Conservation (phyloP, 2,113 vertebrate genomes). For the Rhegmatorhina hoffmannsi region DNA sequence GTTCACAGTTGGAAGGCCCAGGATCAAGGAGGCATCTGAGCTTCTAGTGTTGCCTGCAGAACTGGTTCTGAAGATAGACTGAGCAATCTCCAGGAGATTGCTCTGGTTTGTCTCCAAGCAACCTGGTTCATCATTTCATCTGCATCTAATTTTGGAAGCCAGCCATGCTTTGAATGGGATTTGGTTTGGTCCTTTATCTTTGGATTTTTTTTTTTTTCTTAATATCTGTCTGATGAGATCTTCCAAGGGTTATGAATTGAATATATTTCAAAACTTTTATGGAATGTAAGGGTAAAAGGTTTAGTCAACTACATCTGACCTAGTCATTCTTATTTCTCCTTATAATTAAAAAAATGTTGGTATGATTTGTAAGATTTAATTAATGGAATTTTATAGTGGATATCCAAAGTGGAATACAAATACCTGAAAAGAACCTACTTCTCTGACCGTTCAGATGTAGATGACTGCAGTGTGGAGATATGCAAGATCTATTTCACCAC, state of each 20-base stretch:
- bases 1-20: not conserved
- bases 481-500: not conserved
- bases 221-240: not conserved
- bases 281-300: not conserved
- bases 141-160: not conserved
- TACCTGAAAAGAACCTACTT: not conserved
- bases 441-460: not conserved
- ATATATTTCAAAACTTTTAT: not conserved
- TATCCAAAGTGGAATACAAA: not conserved
- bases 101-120: not conserved
- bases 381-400: not conserved
- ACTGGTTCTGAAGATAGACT: not conserved
- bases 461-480: not conserved
- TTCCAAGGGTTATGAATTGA: not conserved
- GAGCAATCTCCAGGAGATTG: not conserved
- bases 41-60: not conserved
- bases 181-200: not conserved
- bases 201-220: not conserved
- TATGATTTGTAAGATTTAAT: not conserved
- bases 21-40: not conserved
- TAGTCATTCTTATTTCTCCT: not conserved
- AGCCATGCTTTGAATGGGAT: not conserved
- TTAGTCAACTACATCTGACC: not conserved
- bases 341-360: not conserved
- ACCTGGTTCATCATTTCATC: not conserved